Conservation (phyloP, 2,113 vertebrate genomes). For the Stigmatopora argus region DNA sequence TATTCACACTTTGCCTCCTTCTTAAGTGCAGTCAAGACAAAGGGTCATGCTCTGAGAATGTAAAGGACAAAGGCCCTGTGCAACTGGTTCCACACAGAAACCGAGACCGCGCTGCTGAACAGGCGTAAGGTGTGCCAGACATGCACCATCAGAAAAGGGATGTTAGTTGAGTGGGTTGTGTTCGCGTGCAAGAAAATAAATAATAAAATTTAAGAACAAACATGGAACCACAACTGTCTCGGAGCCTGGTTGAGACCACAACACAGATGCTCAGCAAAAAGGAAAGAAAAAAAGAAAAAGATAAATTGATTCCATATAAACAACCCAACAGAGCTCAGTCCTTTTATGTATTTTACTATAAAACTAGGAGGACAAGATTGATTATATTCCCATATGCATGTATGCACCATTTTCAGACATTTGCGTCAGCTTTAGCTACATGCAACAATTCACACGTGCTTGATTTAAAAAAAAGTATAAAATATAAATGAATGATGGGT, state of each 20-base stretch:
- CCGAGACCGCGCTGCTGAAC: constrained; percentile 32
- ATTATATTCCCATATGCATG: too few species aligned
- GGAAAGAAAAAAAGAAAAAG: constrained; percentile 18
- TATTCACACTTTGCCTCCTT: constrained; percentile 24
- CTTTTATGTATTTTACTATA: too few species aligned
- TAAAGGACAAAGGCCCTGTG: constrained; percentile 58
- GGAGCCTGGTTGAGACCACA: neutral
- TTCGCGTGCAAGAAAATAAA: constrained; percentile 4
- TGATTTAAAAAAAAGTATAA: neutral
- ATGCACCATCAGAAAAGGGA: constrained; percentile 38
- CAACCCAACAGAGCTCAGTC: too few species aligned
- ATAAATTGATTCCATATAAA: too few species aligned
- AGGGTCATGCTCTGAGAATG: constrained; percentile 45
- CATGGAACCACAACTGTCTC: constrained; percentile 6
- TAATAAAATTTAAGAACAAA: constrained; percentile 10
- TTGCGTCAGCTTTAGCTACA: too few species aligned
- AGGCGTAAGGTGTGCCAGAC: constrained; percentile 52
- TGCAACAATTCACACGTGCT: too few species aligned
- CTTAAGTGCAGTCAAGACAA: constrained; percentile 53
- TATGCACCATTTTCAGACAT: too few species aligned
- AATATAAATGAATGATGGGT: too few species aligned
- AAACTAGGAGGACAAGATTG: too few species aligned
- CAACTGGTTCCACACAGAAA: constrained; percentile 59
- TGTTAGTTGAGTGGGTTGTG: neutral
- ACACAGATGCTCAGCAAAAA: constrained; percentile 1